These are phyloP conservation scores for Stichopus chloronotus DNA, from an alignment of 35 echinoderm and acorn worm species.

Conservation along the genomic window DNA sequence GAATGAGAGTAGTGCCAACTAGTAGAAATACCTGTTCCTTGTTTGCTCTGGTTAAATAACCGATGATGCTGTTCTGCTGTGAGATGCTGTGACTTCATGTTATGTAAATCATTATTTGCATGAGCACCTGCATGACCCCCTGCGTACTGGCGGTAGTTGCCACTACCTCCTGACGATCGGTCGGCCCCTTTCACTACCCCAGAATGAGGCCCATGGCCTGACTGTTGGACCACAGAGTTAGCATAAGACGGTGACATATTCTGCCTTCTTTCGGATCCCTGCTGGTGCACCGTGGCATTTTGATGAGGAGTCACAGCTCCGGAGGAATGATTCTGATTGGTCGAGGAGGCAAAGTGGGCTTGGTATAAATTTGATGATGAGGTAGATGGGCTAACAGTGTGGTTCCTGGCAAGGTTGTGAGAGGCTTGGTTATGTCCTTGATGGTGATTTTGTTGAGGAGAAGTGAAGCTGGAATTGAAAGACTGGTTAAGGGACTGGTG, in stretches of 20 bases:
- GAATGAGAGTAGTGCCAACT: not conserved
- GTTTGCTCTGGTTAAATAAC: slow-evolving; percentile 28
- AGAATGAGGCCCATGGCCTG: slow-evolving; percentile 13
- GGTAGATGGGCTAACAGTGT: slow-evolving; percentile 41
- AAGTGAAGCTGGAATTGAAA: slow-evolving; percentile 51
- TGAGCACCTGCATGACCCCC: not conserved
- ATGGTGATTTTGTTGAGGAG: slow-evolving; percentile 17
- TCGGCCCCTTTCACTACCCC: not conserved
- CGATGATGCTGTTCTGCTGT: slow-evolving; percentile 26
- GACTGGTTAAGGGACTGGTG: slow-evolving; percentile 58
- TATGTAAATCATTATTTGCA: not conserved
- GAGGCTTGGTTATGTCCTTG: slow-evolving; percentile 14
- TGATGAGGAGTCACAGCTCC: not conserved
- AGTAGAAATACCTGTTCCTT: not conserved
- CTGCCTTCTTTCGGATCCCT: not conserved
- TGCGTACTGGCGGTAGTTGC: slow-evolving; percentile 7
- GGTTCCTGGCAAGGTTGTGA: slow-evolving; percentile 30
- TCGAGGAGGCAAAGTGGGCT: slow-evolving; percentile 22
- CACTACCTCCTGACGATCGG: not conserved
- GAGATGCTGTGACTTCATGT: not conserved
- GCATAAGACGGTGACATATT: slow-evolving; percentile 9
- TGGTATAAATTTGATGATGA: slow-evolving; percentile 46
- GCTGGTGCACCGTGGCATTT: not conserved
- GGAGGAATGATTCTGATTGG: slow-evolving; percentile 49
- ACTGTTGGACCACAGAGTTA: not conserved